These are phyloP conservation scores for Gulo gulo DNA, from an alignment of 2,113 vertebrate genomes.

Conservation along the genomic window DNA sequence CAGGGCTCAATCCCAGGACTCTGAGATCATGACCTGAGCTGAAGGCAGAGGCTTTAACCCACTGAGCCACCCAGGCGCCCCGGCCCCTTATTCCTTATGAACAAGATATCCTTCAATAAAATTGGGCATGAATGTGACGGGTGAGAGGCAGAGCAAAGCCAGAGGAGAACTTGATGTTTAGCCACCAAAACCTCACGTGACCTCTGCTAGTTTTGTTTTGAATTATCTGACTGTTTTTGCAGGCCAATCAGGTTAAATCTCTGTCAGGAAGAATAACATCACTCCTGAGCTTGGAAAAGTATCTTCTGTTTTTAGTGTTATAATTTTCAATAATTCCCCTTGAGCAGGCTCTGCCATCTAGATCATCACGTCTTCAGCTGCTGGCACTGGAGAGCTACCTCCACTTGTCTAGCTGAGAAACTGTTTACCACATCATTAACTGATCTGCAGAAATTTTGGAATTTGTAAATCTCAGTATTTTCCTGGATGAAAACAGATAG, in stretches of 20 bases:
- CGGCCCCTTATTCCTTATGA: not conserved
- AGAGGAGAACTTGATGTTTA: not conserved
- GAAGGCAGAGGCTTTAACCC: too few relatives aligned
- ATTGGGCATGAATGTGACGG: not conserved
- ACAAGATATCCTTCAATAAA: not conserved
- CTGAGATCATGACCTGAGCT: too few relatives aligned
- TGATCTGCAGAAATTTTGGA: not conserved
- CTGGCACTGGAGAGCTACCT: not conserved
- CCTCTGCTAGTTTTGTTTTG: not conserved
- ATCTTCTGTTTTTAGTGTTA: not conserved
- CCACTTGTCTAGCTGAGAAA: conserved; percentile 16
- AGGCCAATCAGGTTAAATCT: not conserved
- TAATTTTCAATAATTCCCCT: not conserved
- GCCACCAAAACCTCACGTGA: not conserved
- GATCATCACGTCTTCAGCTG: not conserved
- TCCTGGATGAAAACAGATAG: conserved; percentile 22
- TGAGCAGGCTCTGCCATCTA: not conserved
- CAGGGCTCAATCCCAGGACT: too few relatives aligned
- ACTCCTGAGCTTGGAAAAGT: not conserved
- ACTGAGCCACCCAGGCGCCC: too few relatives aligned
- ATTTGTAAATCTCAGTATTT: conserved; percentile 16
- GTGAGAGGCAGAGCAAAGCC: not conserved
- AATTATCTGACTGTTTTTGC: not conserved
- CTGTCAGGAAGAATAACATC: not conserved
- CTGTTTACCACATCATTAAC: not conserved